A percentile compares a stretch with the other conserved stretches of the same genome.
Evolutionary conservation across 2,797 vertebrate species (phyloP).

Genomic region (Australoheros facetus): DNA sequence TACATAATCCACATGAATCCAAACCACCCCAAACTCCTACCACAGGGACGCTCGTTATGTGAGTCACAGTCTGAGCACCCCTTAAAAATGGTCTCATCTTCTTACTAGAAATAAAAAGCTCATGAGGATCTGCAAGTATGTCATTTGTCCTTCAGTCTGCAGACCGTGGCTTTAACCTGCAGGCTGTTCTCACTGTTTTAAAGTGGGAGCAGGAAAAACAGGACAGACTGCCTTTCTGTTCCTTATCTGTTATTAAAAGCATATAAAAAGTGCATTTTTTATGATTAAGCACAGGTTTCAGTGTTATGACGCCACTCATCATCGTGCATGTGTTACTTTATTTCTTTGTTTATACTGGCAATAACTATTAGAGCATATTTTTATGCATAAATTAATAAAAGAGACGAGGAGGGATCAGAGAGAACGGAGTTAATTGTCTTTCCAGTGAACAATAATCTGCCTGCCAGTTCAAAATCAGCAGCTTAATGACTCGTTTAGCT

Average conservation of each 20-base stretch:
- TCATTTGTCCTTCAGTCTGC: too few species aligned
- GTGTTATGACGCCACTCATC: neutral
- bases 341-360: neutral
- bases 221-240: neutral
- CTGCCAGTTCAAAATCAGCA: neutral
- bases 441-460: neutral
- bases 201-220: neutral
- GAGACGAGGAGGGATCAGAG: neutral
- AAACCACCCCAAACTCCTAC: too few species aligned
- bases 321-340: neutral
- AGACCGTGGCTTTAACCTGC: neutral
- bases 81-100: neutral
- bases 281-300: neutral
- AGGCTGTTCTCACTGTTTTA: neutral
- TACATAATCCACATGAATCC: neutral
- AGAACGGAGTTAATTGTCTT: neutral
- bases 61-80: neutral
- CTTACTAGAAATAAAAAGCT: neutral
- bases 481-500: constrained; percentile 28
- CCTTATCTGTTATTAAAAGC: neutral
- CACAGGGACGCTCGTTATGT: too few species aligned
- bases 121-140: neutral
- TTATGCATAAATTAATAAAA: neutral
- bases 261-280: neutral
- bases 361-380: neutral